These are phyloP conservation scores for Neosalanx taihuensis DNA, from an alignment of 2,797 vertebrate genomes.

Conservation along the genomic window DNA sequence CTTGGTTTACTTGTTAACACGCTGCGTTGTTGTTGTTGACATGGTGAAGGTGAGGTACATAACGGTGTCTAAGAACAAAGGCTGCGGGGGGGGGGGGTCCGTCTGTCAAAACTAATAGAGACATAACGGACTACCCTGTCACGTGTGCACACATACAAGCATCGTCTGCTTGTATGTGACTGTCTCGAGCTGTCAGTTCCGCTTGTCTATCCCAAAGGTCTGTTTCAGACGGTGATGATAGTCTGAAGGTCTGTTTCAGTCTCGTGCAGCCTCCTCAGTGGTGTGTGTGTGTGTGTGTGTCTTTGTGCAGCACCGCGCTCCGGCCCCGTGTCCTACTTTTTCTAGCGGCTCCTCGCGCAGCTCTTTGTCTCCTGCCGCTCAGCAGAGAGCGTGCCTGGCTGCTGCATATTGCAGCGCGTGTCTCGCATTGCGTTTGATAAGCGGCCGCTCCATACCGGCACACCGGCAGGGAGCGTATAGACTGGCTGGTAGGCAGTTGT, in stretches of 20 bases:
- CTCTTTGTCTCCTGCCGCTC: not conserved
- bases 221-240: not conserved
- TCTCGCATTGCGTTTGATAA: not conserved
- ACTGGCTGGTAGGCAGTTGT: too few relatives aligned
- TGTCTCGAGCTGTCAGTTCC: not conserved
- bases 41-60: not conserved
- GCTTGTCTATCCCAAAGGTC: not conserved
- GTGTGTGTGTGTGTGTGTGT: constrained; percentile 1
- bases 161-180: not conserved
- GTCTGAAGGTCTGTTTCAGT: not conserved
- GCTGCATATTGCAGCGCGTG: not conserved
- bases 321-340: not conserved
- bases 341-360: not conserved
- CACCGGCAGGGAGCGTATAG: not conserved
- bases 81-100: too few relatives aligned
- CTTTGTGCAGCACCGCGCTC: not conserved
- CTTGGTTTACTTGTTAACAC: too few relatives aligned
- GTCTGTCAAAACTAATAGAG: not conserved
- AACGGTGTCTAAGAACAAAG: not conserved
- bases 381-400: not conserved
- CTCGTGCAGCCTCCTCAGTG: not conserved
- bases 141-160: not conserved
- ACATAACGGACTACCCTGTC: not conserved
- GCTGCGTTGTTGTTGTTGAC: not conserved
- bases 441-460: not conserved